Evolutionary conservation across 1,140 invertebrate genomes (phyloP), one percentile per base, ranked within the genome.

Genomic region (Latrodectus geometricus): DNA sequence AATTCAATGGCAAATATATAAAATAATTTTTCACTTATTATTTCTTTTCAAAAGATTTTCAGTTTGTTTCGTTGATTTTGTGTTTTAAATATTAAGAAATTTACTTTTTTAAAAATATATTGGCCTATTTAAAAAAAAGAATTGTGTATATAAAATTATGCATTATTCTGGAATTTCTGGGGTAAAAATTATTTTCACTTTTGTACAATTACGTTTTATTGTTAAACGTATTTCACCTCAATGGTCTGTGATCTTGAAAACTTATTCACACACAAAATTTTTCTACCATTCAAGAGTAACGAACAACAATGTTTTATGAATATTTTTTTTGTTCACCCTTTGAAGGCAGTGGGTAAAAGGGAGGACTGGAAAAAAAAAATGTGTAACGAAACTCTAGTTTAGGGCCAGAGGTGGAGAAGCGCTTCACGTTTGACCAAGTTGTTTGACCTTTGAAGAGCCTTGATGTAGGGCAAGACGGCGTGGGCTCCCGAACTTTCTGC

Each of bases 391-490:
- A 35, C 35, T 35, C 35, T 61, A 61, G 54, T 61, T 11, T 61
- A 61, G 8, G 54, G 54, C 0, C 17, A 61, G 11, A 61, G 54
- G 54, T 17, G 54, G 54, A 61, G 54, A 61, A 61, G 11, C 54
- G 54, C 35, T 5, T 61, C 11, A 61, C 17, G 17, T 61, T 66
- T 21, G n/a, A 12, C 9, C 23, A 54, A 78, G 76, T 66, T 65
- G 54, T n/a, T 78, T 78, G 76, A 78, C 76, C 76, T 35, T 49
- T 73, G 54, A n/a, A 20, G 50, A 11, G 21, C 54, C 12, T 61
- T 54, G 23, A 78, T 78, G 35, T 78, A 52, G 76, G 76, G 76
- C 76, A 78, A 15, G n/a, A n/a, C 49, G 76, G 76, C 76, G 76
- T 78, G 76, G 76, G 76, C 76, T 56, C 15, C 20, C 56, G 76